These are phyloP conservation scores for Pardalotus punctatus DNA, from an alignment of 2,113 vertebrate genomes.

Conservation along the genomic window DNA sequence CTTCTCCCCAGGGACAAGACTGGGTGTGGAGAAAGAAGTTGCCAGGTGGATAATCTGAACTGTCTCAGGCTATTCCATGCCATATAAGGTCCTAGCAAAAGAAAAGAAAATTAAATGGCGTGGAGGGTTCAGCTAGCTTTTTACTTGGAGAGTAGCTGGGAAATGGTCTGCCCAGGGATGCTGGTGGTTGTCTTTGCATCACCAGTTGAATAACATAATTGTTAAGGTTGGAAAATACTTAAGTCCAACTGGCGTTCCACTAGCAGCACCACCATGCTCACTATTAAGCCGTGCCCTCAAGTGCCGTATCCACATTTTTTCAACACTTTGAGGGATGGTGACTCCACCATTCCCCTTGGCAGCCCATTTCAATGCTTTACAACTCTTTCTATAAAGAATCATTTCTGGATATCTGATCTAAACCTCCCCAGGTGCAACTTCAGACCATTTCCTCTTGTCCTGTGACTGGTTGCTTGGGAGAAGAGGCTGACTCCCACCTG, in stretches of 20 bases:
- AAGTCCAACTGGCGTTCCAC: rapidly evolving
- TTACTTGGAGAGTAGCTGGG: neutral
- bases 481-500: neutral
- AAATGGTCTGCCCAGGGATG: neutral
- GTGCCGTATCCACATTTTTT: neutral
- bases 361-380: neutral
- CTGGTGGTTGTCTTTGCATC: neutral
- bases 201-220: neutral
- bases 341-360: neutral
- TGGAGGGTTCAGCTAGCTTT: neutral
- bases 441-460: neutral
- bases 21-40: neutral
- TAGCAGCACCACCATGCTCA: neutral
- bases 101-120: neutral
- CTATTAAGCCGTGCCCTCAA: neutral
- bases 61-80: neutral
- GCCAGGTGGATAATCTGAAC: neutral
- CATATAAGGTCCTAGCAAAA: neutral
- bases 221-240: neutral
- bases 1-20: rapidly evolving
- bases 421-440: neutral
- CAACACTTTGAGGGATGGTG: neutral
- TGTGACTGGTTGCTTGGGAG: neutral
- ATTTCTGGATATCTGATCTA: neutral
- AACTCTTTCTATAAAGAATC: neutral